Conservation (phyloP, 2,888 invertebrate species). For the Listrodromus nycthemerus region DNA sequence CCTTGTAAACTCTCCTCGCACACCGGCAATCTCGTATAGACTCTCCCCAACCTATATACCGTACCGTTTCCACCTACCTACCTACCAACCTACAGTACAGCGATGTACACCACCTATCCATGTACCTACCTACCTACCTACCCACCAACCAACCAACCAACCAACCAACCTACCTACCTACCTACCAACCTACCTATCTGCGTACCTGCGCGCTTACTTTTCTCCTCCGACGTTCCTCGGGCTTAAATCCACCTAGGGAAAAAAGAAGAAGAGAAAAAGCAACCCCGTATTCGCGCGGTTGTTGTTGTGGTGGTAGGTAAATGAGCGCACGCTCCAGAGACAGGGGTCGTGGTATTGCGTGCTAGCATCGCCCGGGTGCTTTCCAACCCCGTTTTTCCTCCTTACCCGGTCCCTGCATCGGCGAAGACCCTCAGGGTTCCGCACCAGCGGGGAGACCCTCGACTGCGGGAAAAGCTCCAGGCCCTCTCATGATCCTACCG, state of each 20-base stretch:
- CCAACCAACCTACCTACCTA: conserved; percentile 70
- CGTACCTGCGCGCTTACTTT: conserved; percentile 54
- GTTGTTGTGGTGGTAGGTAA: conserved; percentile 73
- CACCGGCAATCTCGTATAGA: conserved; percentile 48
- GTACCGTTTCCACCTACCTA: conserved; percentile 77
- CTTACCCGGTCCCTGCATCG: conserved; percentile 43
- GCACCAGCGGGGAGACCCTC: conserved; percentile 58
- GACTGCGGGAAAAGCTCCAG: conserved; percentile 30
- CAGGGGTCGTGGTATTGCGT: conserved; percentile 77
- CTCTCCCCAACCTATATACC: conserved; percentile 63
- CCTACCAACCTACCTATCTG: conserved; percentile 63
- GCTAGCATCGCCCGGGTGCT: conserved; percentile 44
- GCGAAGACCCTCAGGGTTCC: conserved; percentile 56
- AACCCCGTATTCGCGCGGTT: conserved; percentile 61
- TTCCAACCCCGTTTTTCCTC: conserved; percentile 45
- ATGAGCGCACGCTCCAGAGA: conserved; percentile 83
- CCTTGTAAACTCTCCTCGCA: conserved; percentile 74
- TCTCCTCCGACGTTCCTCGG: conserved; percentile 64
- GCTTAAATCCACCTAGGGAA: conserved; percentile 74
- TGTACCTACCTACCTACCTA: conserved; percentile 72
- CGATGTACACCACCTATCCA: conserved; percentile 37
- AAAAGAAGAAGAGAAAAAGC: conserved; percentile 46
- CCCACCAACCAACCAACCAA: conserved; percentile 79
- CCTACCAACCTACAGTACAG: conserved; percentile 76
- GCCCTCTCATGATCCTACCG: conserved; percentile 26